phyloP scores from a whole-genome alignment of 2,888 invertebrate species.

The Frankliniella fusca region DNA sequence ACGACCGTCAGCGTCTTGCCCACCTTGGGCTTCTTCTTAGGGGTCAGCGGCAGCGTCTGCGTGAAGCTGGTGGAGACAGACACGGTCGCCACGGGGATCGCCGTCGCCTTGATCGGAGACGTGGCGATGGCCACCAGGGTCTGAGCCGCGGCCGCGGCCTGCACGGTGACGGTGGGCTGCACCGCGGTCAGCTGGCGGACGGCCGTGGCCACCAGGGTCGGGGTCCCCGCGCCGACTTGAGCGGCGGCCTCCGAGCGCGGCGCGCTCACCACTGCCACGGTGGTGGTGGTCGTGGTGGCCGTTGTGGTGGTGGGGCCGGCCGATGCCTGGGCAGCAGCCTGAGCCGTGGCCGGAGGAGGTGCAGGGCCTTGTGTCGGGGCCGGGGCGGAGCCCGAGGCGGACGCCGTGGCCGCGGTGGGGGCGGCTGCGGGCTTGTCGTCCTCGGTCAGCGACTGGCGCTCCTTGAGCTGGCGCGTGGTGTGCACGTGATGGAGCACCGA shows the following conservation, averaged over 20 bases:
- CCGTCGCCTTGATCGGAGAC: too few relatives aligned
- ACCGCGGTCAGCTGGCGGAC: too few relatives aligned
- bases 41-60: background rate
- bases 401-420: background rate
- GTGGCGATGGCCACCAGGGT: too few relatives aligned
- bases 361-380: background rate
- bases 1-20: background rate
- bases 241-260: too few relatives aligned
- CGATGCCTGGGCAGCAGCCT: background rate
- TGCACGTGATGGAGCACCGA: background rate
- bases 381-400: background rate
- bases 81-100: background rate
- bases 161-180: background rate
- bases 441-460: background rate
- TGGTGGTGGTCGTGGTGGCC: too few relatives aligned
- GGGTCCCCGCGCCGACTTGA: too few relatives aligned
- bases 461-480: conserved; percentile 1
- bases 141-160: background rate
- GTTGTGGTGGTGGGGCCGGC: too few relatives aligned
- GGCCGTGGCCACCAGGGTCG: too few relatives aligned
- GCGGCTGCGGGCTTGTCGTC: background rate
- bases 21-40: conserved; percentile 19
- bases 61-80: background rate
- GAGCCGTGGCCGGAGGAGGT: background rate
- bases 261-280: too few relatives aligned